phyloP scores from a whole-genome alignment of 2,888 invertebrate genomes.

The Drosophila lacicola region DNA sequence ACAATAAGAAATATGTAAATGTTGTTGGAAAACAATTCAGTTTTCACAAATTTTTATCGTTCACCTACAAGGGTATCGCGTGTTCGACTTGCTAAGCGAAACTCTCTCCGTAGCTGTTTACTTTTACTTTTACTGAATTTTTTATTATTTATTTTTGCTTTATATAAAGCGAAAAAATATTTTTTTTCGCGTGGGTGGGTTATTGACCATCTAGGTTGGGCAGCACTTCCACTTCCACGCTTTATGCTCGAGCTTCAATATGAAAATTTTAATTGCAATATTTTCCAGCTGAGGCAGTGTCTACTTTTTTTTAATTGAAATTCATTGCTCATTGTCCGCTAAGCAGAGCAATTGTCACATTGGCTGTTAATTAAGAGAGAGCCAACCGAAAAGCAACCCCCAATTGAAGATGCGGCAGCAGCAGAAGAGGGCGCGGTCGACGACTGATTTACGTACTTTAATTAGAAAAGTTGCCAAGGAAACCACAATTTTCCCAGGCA shows the following conservation, averaged over 20 bases:
- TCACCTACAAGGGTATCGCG: slow-evolving; percentile 8
- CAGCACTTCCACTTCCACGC: not conserved
- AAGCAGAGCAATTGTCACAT: slow-evolving; percentile 48
- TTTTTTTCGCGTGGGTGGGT: slow-evolving; percentile 30
- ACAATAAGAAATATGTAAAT: too few relatives aligned
- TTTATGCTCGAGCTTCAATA: slow-evolving; percentile 2
- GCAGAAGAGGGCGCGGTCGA: not conserved
- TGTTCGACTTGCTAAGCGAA: not conserved
- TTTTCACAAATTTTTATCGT: too few relatives aligned
- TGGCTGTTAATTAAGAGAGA: slow-evolving; percentile 44
- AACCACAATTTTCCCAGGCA: slow-evolving; percentile 22
- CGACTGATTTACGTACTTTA: slow-evolving; percentile 54
- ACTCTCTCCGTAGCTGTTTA: slow-evolving; percentile 15
- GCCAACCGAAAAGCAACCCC: slow-evolving; percentile 23
- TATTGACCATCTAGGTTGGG: slow-evolving; percentile 27
- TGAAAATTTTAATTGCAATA: slow-evolving; percentile 42
- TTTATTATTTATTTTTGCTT: slow-evolving; percentile 17
- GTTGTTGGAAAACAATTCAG: too few relatives aligned
- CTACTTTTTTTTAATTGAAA: slow-evolving; percentile 46
- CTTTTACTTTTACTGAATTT: slow-evolving; percentile 42
- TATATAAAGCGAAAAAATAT: slow-evolving; percentile 31
- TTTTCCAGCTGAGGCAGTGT: slow-evolving; percentile 20
- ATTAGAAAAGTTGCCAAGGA: slow-evolving; percentile 37
- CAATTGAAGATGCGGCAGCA: not conserved
- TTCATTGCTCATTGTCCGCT: slow-evolving; percentile 39